Conservation (phyloP, 1,140 invertebrate species). For the Lithobius niger region DNA sequence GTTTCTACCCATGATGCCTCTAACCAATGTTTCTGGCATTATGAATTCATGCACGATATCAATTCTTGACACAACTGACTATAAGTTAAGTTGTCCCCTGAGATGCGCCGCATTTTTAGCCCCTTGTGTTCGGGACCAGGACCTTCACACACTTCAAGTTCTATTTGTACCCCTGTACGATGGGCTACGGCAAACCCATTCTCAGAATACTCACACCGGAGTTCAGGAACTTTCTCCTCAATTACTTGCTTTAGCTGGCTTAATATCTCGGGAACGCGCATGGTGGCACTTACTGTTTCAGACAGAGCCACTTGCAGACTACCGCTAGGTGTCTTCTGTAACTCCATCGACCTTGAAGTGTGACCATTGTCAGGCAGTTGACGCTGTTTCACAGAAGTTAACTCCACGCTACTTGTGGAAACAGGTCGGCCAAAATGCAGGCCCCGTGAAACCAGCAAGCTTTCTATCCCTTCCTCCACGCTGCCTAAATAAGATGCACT, state of each 20-base stretch:
- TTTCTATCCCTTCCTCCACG: too few relatives aligned
- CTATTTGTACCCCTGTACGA: slow-evolving; percentile 73
- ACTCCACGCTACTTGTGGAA: too few relatives aligned
- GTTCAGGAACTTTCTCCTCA: slow-evolving; percentile 51
- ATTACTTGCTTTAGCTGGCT: slow-evolving; percentile 68
- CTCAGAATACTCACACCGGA: slow-evolving; percentile 32
- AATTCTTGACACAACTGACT: slow-evolving; percentile 79
- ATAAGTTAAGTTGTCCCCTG: slow-evolving; percentile 79
- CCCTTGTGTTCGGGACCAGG: slow-evolving; percentile 43
- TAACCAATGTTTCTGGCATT: slow-evolving; percentile 1
- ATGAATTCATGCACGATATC: slow-evolving; percentile 56
- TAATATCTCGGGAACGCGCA: slow-evolving; percentile 62
- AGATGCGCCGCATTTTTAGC: slow-evolving; percentile 76
- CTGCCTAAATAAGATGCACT: neutral
- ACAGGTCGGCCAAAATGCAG: too few relatives aligned
- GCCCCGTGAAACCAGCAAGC: too few relatives aligned
- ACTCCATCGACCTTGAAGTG: slow-evolving; percentile 16
- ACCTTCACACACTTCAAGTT: slow-evolving; percentile 59
- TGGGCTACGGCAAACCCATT: slow-evolving; percentile 48
- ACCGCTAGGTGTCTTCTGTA: slow-evolving; percentile 34
- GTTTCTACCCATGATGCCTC: too few relatives aligned
- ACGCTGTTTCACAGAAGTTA: too few relatives aligned
- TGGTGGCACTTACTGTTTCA: slow-evolving; percentile 52
- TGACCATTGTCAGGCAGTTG: slow-evolving; percentile 10
- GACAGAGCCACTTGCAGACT: slow-evolving; percentile 55